These are phyloP conservation scores for Cyclophora punctaria DNA, from an alignment of 2,888 invertebrate species.

Conservation along the genomic window DNA sequence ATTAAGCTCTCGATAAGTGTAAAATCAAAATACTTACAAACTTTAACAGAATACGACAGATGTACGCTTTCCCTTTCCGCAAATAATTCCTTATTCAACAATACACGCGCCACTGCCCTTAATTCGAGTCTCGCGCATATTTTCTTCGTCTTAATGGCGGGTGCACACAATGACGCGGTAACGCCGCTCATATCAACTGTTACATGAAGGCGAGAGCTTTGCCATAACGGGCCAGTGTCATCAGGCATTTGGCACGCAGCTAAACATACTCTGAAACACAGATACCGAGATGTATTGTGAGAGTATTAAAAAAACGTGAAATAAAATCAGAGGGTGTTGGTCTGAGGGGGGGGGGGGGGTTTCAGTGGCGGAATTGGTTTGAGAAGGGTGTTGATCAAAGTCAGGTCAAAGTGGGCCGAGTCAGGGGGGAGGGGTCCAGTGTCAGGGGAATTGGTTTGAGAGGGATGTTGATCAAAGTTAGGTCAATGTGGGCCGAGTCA, in stretches of 20 bases:
- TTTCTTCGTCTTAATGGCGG: neutral
- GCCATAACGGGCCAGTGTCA: slow-evolving; percentile 38
- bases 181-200: slow-evolving; percentile 21
- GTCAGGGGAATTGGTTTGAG: no score
- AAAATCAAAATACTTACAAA: slow-evolving; percentile 36
- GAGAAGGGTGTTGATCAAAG: no score
- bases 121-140: slow-evolving; percentile 35
- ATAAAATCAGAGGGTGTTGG: no score
- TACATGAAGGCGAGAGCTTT: slow-evolving; percentile 37
- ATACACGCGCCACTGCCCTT: slow-evolving; percentile 29
- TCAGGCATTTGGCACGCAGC: slow-evolving; percentile 55
- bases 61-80: slow-evolving; percentile 24
- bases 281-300: neutral
- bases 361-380: no score
- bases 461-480: no score
- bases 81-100: slow-evolving; percentile 41
- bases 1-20: no score
- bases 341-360: no score
- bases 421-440: no score
- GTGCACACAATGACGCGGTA: slow-evolving; percentile 17
- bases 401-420: no score
- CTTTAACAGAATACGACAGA: slow-evolving; percentile 36
- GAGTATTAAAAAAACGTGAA: neutral
- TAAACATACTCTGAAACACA: slow-evolving; percentile 44
- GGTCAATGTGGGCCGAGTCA: no score